These are phyloP conservation scores for Conger conger DNA, from an alignment of 2,113 vertebrate species.

Conservation along the genomic window DNA sequence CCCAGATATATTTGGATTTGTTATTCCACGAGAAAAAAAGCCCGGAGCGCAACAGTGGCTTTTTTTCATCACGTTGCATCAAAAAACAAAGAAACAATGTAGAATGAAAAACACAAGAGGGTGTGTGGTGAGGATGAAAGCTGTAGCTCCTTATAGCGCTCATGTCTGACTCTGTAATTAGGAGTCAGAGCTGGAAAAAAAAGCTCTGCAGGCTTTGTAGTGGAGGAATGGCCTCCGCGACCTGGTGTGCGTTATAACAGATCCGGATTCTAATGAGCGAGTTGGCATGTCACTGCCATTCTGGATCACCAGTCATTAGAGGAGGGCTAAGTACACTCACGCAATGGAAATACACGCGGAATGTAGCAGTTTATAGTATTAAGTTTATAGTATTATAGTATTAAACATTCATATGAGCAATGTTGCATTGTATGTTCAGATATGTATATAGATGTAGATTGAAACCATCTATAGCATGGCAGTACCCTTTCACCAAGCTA, in stretches of 20 bases:
- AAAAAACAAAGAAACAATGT: neutral
- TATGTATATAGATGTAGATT: neutral
- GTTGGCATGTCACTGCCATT: neutral
- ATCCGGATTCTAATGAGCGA: neutral
- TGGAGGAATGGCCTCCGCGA: neutral
- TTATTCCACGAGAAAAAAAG: conserved; percentile 1
- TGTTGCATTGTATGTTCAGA: neutral
- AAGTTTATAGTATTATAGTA: neutral
- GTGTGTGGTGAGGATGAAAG: neutral
- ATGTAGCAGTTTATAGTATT: neutral
- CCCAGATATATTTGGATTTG: conserved; percentile 13
- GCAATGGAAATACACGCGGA: neutral
- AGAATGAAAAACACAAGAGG: neutral
- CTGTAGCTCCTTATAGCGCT: neutral
- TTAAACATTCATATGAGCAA: too few species aligned
- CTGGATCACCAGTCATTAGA: neutral
- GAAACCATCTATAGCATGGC: too few species aligned
- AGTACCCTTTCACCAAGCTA: neutral
- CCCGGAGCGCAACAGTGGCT: neutral
- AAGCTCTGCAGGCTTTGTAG: neutral
- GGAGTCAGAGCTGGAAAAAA: neutral
- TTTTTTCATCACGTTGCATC: conserved; percentile 15
- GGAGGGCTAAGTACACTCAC: neutral
- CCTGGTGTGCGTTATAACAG: neutral
- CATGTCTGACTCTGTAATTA: neutral